Percentiles rank a stretch among this genome's conserved stretches.
Evolutionary conservation across 2,113 vertebrate species (phyloP).

Genomic region (Tachysurus vachellii): DNA sequence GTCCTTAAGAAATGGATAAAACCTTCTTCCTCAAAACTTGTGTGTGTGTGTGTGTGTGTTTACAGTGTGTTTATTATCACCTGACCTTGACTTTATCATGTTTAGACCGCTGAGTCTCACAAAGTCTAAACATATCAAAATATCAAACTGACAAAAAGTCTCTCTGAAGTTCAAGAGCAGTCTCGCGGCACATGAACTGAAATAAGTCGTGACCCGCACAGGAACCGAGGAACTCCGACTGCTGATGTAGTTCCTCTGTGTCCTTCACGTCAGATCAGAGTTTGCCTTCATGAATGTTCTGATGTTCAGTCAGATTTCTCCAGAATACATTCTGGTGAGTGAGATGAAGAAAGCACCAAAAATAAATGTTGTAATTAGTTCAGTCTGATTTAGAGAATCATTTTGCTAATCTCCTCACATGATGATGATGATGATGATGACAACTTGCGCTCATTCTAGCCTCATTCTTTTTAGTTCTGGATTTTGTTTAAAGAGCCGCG

Average conservation of each 20-base stretch:
- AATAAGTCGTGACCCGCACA: neutral
- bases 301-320: too few relatives aligned
- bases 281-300: neutral
- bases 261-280: neutral
- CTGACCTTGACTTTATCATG: neutral
- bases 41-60: neutral
- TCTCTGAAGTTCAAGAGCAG: neutral
- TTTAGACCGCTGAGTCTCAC: neutral
- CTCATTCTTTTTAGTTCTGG: too few relatives aligned
- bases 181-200: neutral
- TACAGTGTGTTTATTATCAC: neutral
- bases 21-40: too few relatives aligned
- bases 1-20: neutral
- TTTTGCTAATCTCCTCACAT: neutral
- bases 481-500: neutral
- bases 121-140: neutral
- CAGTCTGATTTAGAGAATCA: neutral
- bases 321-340: too few relatives aligned
- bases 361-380: neutral
- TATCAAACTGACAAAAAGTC: neutral
- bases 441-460: neutral
- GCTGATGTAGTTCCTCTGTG: neutral
- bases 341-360: too few relatives aligned
- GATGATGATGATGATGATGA: neutral
- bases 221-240: too few relatives aligned